phyloP scores from a whole-genome alignment of 2,797 vertebrate species.

The Picus viridis region DNA sequence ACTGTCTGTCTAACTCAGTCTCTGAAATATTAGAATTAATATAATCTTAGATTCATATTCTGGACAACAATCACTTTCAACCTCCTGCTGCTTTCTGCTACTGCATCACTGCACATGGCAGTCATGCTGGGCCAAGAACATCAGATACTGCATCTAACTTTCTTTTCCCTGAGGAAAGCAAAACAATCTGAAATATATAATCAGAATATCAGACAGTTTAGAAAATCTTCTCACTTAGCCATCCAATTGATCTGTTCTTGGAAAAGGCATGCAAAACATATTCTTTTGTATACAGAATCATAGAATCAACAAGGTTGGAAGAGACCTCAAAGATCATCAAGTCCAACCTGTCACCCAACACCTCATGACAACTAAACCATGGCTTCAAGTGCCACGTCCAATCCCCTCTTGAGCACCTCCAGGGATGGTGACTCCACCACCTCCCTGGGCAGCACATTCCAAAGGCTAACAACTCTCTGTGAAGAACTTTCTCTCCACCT shows the following conservation, averaged over 20 bases:
- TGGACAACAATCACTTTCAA: neutral
- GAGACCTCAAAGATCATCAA: no score
- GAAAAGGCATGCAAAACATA: neutral
- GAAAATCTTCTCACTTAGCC: neutral
- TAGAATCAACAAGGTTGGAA: no score
- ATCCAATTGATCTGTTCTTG: neutral
- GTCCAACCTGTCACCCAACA: no score
- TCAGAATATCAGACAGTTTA: neutral
- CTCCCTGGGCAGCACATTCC: no score
- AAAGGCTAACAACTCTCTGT: no score
- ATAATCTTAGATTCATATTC: neutral
- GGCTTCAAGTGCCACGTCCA: no score
- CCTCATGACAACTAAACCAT: no score
- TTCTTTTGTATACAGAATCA: neutral
- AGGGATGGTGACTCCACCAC: no score
- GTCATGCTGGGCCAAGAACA: neutral
- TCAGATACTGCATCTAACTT: neutral
- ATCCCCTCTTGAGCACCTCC: no score
- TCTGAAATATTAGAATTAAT: constrained; percentile 3
- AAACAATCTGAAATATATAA: neutral
- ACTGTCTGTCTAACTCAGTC: neutral
- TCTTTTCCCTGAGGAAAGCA: neutral
- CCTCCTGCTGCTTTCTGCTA: neutral
- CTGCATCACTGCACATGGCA: neutral
- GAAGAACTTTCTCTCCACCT: no score